Base-by-base conservation (phyloP, 2,797 vertebrate genomes). In the Sebastes glaucus region DNA sequence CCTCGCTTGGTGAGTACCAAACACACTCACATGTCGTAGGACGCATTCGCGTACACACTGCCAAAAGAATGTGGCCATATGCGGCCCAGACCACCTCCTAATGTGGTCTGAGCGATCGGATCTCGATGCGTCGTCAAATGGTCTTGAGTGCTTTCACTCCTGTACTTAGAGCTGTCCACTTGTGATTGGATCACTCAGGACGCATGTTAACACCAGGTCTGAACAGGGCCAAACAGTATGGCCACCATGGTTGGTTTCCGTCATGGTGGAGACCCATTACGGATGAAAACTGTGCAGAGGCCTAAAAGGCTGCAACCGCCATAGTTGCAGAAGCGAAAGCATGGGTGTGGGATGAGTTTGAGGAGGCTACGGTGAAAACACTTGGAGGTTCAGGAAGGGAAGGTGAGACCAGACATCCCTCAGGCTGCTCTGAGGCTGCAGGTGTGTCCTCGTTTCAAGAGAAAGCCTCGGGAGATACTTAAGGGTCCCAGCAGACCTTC, bases 371-470 rank as follows among this genome's bases (percentile, higher is more conserved):
- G n/a, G 60, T 65, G 64, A 76, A 74, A 71, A 74, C 28, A 62
- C 33, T 18, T 30, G 18, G 30, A 74, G 71, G 59, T 33, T 53
- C 30, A 52, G 11, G 25, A 49, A 82, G 49, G 18, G 28, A 80
- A 78, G 32, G 38, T 22, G 52, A 46, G 23, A 81, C 46, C 38
- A 82, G 78, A 62, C 49, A 63, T 76, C 59, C 33, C 35, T 78
- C 61, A 69, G 57, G 65, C 28, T 64, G 49, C 68, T 81, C 30
- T 81, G 55, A 76, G 71, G 73, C 72, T 74, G 82, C 84, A 88
- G 75, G 87, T 85, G 84, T 87, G 80, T 78, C 78, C 77, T 83
- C 27, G n/a, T 82, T 86, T 81, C 63, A 86, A 66, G 52, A 80
- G 27, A 74, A 77, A 83, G 71, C 57, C 16, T 67, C 8, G 2